Evolutionary conservation across 2,888 invertebrate species (phyloP).

Genomic region (Papilio elwesi): DNA sequence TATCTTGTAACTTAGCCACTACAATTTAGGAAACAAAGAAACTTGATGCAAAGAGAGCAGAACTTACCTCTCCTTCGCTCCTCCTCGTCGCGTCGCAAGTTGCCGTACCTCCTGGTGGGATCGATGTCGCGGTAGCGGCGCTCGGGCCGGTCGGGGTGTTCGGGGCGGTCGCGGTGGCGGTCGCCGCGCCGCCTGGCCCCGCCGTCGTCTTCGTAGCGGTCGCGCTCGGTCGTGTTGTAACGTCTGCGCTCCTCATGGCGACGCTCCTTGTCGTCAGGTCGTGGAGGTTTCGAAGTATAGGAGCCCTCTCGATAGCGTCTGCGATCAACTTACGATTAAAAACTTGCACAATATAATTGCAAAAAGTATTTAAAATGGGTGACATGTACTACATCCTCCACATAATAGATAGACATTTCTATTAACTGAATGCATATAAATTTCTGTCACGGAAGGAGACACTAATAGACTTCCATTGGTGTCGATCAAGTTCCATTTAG

Average conservation of each 20-base stretch:
- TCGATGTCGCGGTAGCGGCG: conserved; percentile 74
- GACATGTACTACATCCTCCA: no score
- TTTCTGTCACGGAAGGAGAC: no score
- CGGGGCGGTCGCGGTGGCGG: conserved; percentile 46
- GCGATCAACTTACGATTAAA: conserved; percentile 13
- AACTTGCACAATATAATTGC: no score
- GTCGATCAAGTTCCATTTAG: no score
- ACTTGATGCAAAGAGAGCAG: background rate
- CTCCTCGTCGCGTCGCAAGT: conserved; percentile 64
- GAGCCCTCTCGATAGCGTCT: conserved; percentile 82
- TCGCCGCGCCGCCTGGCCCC: conserved; percentile 58
- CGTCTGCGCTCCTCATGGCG: conserved; percentile 63
- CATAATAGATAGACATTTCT: no score
- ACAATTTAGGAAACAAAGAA: background rate
- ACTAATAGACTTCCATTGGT: no score
- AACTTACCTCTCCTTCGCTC: conserved; percentile 62
- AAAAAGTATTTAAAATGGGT: no score
- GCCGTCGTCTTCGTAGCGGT: conserved; percentile 60
- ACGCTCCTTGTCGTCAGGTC: conserved; percentile 70
- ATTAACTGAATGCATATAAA: no score
- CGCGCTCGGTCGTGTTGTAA: conserved; percentile 56
- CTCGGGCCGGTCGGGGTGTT: conserved; percentile 63
- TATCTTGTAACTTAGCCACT: background rate
- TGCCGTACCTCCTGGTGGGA: conserved; percentile 64
- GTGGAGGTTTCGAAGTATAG: conserved; percentile 74